phyloP scores from a whole-genome alignment of 2,797 vertebrate genomes.

The Nasua narica region DNA sequence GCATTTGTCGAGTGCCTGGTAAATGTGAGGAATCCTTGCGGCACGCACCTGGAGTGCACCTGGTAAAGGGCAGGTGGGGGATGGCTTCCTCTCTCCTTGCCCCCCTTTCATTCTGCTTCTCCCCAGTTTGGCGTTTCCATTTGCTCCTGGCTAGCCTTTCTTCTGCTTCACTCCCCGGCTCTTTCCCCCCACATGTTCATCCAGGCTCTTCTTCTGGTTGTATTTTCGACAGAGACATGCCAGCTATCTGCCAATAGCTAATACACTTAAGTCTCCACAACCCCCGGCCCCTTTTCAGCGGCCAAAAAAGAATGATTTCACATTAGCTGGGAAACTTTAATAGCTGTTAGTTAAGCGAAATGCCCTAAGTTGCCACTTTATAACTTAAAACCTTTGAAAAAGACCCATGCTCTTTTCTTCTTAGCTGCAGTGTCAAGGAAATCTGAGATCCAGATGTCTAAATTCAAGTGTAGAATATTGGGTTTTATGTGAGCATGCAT shows the following conservation, averaged over 20 bases:
- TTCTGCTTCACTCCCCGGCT: neutral
- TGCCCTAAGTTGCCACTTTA: neutral
- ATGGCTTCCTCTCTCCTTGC: neutral
- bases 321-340: constrained; percentile 37
- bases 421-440: neutral
- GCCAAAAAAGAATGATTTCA: constrained; percentile 43
- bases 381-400: neutral
- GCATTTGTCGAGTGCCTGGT: neutral
- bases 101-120: neutral
- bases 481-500: neutral
- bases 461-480: neutral
- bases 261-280: neutral
- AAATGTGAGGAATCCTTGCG: neutral
- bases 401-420: neutral
- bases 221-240: constrained; percentile 27
- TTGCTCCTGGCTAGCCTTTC: neutral
- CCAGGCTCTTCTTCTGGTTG: neutral
- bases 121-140: neutral
- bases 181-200: neutral
- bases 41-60: neutral
- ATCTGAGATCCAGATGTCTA: neutral
- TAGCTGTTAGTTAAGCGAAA: constrained; percentile 30
- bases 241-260: constrained; percentile 40
- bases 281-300: neutral
- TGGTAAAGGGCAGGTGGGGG: neutral